Conservation (phyloP, 2,888 invertebrate species). For the Drosophila histrio region DNA sequence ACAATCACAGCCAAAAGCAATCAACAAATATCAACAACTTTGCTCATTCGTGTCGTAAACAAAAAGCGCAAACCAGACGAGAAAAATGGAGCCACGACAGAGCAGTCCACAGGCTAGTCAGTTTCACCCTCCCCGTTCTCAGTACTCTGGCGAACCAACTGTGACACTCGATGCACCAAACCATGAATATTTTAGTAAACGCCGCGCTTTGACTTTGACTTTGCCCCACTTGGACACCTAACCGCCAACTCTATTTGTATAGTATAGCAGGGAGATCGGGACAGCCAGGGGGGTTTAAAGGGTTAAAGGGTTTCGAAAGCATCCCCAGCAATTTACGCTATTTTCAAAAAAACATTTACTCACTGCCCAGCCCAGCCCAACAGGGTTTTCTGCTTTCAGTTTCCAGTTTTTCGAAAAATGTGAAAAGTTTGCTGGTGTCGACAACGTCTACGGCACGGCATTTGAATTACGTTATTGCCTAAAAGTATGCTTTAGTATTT, state of each 20-base stretch:
- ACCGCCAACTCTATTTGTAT: constrained; percentile 39
- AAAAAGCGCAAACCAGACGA: constrained; percentile 36
- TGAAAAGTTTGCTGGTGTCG: constrained; percentile 71
- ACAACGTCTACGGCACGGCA: constrained; percentile 46
- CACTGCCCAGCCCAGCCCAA: constrained; percentile 26
- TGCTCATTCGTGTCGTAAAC: constrained; percentile 64
- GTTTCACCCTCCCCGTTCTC: background rate
- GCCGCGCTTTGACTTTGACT: constrained; percentile 75
- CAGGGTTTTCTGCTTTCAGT: constrained; percentile 48
- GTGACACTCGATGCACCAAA: constrained; percentile 72
- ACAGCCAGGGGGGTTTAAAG: background rate
- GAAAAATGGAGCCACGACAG: constrained; percentile 14
- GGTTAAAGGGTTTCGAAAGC: constrained; percentile 27
- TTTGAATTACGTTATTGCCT: constrained; percentile 79
- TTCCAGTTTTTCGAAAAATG: constrained; percentile 64
- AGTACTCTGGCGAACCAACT: constrained; percentile 34
- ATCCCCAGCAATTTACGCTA: constrained; percentile 70
- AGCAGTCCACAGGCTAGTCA: constrained; percentile 8
- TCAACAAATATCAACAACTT: constrained; percentile 78
- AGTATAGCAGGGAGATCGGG: background rate
- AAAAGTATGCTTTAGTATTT: constrained; percentile 78
- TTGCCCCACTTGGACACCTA: constrained; percentile 65
- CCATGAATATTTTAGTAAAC: constrained; percentile 78
- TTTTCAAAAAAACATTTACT: constrained; percentile 47
- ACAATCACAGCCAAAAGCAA: constrained; percentile 69